Conservation (phyloP, 2,797 vertebrate species). For the Columba guinea region DNA sequence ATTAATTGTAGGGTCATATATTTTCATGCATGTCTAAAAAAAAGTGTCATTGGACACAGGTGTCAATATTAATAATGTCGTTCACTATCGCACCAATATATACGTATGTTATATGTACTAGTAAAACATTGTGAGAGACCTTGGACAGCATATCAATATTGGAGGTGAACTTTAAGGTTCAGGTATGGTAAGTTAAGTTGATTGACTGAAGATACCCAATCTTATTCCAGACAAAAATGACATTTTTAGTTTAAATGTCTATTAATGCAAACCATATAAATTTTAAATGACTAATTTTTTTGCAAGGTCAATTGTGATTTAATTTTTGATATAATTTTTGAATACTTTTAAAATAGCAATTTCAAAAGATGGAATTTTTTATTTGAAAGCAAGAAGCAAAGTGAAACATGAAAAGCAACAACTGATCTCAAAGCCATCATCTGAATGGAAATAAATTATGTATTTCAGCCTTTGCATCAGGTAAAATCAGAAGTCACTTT, state of each 20-base stretch:
- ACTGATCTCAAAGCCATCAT: background rate
- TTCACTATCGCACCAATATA: background rate
- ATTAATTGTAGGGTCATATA: background rate
- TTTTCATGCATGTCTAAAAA: background rate
- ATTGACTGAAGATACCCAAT: background rate
- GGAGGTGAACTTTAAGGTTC: slow-evolving; percentile 25
- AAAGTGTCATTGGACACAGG: background rate
- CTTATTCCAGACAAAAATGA: background rate
- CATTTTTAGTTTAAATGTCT: background rate
- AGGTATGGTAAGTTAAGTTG: background rate
- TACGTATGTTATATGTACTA: background rate
- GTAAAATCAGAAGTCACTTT: slow-evolving; percentile 35
- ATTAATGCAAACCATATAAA: background rate
- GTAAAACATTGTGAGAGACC: background rate
- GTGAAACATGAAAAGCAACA: background rate
- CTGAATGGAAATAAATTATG: background rate
- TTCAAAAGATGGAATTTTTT: background rate
- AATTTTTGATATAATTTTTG: background rate
- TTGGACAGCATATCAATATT: background rate
- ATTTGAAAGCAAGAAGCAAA: background rate
- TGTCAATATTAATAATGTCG: background rate
- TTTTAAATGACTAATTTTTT: background rate
- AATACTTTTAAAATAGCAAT: background rate
- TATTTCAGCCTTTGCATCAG: background rate
- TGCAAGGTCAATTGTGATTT: background rate